Evolutionary conservation across 2,797 vertebrate genomes (phyloP).

Genomic region (Helarctos malayanus): DNA sequence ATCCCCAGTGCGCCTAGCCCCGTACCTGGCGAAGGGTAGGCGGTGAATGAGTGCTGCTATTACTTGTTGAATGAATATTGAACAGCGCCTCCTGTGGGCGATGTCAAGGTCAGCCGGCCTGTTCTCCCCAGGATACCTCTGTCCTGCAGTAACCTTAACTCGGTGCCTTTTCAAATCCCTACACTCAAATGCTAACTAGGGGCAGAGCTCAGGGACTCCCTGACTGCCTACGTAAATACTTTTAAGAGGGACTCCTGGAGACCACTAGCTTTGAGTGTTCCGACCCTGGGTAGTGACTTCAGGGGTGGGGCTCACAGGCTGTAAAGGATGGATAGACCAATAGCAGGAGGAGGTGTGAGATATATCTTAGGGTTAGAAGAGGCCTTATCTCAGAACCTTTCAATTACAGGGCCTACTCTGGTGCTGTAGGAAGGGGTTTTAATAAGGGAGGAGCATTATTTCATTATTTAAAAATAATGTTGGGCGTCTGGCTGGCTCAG

Average conservation of each 20-base stretch:
- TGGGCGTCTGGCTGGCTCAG: not conserved
- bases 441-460: not conserved
- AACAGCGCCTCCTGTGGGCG: not conserved
- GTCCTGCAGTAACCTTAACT: not conserved
- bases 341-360: not conserved
- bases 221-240: not conserved
- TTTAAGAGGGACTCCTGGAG: not conserved
- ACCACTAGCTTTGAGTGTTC: not conserved
- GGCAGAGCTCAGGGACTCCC: not conserved
- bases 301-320: not conserved
- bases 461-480: slow-evolving; percentile 33
- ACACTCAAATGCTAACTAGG: slow-evolving; percentile 39
- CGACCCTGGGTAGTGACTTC: not conserved
- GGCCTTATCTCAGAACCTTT: not conserved
- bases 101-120: not conserved
- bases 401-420: not conserved
- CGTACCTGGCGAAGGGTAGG: not conserved
- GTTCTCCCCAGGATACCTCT: not conserved
- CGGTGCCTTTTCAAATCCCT: not conserved
- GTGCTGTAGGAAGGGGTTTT: not conserved
- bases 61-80: not conserved
- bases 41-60: not conserved
- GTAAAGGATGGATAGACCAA: not conserved
- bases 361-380: slow-evolving; percentile 10
- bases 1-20: not conserved